phyloP scores from a whole-genome alignment of 1,140 invertebrate genomes.

The Archivesica marissinica region DNA sequence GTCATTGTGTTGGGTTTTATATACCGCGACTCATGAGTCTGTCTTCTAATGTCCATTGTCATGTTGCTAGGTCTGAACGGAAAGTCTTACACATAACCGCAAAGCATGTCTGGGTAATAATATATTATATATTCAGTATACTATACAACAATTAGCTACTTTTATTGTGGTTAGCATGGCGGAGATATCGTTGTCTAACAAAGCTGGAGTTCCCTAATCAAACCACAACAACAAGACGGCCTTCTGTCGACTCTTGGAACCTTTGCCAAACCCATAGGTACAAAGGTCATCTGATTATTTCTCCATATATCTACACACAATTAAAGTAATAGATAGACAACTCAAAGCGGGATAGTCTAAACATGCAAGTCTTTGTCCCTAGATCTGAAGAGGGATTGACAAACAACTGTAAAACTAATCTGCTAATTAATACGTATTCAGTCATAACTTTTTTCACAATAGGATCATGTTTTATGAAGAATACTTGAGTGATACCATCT shows the following conservation, averaged over 20 bases:
- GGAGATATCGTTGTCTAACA: background rate
- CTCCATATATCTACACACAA: background rate
- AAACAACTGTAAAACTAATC: background rate
- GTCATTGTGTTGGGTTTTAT: too few relatives aligned
- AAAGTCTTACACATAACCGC: too few relatives aligned
- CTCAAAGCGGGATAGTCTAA: background rate
- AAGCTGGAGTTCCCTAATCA: background rate
- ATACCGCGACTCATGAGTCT: too few relatives aligned
- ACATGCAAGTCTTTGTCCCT: background rate
- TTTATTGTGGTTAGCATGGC: background rate
- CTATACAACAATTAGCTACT: too few relatives aligned
- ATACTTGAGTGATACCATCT: background rate
- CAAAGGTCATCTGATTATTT: constrained; percentile 1
- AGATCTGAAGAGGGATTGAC: constrained; percentile 23
- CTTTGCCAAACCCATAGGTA: constrained; percentile 4
- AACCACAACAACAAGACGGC: background rate
- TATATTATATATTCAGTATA: too few relatives aligned
- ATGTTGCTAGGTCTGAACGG: too few relatives aligned
- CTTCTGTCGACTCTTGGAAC: background rate
- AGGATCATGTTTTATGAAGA: constrained; percentile 19
- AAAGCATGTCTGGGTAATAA: too few relatives aligned
- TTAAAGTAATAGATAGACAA: background rate
- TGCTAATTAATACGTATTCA: constrained; percentile 23
- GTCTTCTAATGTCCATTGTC: too few relatives aligned
- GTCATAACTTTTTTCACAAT: background rate